Evolutionary conservation across 2,888 invertebrate species (phyloP), one percentile per base, ranked within the genome.

Genomic region (Sceliomorpha sp.): DNA sequence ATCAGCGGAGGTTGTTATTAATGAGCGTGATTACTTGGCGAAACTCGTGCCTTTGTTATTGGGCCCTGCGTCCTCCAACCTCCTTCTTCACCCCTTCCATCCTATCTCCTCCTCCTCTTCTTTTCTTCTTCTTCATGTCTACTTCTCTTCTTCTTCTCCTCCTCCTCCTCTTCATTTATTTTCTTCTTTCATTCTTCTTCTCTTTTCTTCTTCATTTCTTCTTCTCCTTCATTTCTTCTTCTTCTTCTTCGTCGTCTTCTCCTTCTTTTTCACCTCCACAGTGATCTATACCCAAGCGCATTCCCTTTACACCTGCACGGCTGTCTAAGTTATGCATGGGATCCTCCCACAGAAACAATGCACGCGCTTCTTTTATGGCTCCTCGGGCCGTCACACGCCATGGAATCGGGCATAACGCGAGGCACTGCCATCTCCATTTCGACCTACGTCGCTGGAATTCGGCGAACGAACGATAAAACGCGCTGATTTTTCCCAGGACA

Each of bases 331-430:
- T 84, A 86, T 86, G 83, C 84, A 82, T 78, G 82, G 81, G 85
- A 86, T 84, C 85, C 85, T 86, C 86, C 85, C 85, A 86, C 84
- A 82, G 84, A 84, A 86, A 85, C 86, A 85, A 86, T 86, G 83
- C 82, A 78, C 73, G 77, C 73, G 70, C 73, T 66, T 63, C 66
- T 68, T 69, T 72, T 72, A 72, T 69, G 69, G 60, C 71, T 68
- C 68, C 60, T 72, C 64, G 56, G 62, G 66, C 71, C n/a, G 71
- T 71, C 71, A 68, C 71, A 71, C 63, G 67, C 62, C 67, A 71
- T 53, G 63, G 63, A 71, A 71, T 71, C 70, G 71, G 64, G 56
- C 53, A 60, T 59, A 68, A 58, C 44, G 50, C 40, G 56, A 64
- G 48, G 51, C 50, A 42, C 44, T 51, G 31, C 56, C 37, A 34